These are phyloP conservation scores for Mus spretus DNA, from an alignment of 2,797 vertebrate species.

Conservation along the genomic window DNA sequence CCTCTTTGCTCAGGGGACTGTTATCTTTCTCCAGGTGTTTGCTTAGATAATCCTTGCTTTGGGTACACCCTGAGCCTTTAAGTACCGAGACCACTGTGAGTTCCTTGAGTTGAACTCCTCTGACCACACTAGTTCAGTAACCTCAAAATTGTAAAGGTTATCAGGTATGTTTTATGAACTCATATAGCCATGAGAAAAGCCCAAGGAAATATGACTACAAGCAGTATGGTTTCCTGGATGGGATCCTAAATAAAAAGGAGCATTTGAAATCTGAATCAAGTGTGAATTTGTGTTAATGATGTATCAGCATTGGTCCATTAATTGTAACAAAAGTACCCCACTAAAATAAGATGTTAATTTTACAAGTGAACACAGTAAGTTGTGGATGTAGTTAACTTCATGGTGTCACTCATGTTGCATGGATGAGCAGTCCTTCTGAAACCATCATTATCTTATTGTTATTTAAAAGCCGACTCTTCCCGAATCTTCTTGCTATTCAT, in stretches of 20 bases:
- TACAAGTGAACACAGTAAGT: not conserved
- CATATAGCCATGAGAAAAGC: not conserved
- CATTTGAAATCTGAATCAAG: not conserved
- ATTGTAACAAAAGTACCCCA: not conserved
- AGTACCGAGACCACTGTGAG: not conserved
- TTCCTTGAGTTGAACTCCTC: not conserved
- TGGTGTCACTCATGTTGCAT: not conserved
- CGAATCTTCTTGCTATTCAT: not conserved
- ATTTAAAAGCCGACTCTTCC: constrained; percentile 48
- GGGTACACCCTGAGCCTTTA: not conserved
- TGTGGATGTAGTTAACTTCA: not conserved
- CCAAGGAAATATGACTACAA: not conserved
- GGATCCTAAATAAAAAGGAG: not conserved
- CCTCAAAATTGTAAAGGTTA: constrained; percentile 17
- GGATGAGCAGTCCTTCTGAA: not conserved
- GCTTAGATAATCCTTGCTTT: not conserved
- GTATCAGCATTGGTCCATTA: not conserved
- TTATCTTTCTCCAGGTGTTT: constrained; percentile 40
- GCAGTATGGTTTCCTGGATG: not conserved
- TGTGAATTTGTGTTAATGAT: not conserved
- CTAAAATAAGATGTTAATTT: not conserved
- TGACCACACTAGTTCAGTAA: not conserved
- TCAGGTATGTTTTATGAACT: not conserved
- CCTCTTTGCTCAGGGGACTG: not conserved
- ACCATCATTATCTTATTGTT: not conserved